Base-by-base conservation (phyloP, 2,797 vertebrate species). In the Acanthopagrus latus region DNA sequence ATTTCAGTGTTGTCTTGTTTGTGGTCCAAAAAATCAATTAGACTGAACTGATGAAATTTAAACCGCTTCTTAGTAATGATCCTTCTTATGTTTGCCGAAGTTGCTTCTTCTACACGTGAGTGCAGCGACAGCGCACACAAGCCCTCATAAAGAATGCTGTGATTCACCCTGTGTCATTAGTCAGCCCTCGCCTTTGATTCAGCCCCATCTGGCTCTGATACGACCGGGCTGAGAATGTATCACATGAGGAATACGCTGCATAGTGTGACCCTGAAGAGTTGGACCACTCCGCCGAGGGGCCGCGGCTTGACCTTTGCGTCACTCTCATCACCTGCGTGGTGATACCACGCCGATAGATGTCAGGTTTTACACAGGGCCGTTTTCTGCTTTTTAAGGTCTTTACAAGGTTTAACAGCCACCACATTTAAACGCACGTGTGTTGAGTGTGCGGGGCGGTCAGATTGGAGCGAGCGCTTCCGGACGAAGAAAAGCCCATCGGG, bases 121-220 rank as follows among this genome's bases (percentile, higher is more conserved):
- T 51, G 51, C 23, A 68, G 41, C 18, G 1, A 50, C 55, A 66
- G 41, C 60, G n/a, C 67, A 69, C 70, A 55, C 48, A 76, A 64
- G 10, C 16, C 23, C 41, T 66, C 68, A 38, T 73, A 83, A 77
- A 78, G 82, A 83, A 76, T 65, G 71, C 16, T 76, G 71, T 93
- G 93, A 94, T 87, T 95, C 93, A 94, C 50, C 38, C 46, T 21
- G 41, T 62, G 57, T 78, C 88, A 79, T 93, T 92, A 94, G 91
- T 92, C 90, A 90, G 57, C 70, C 73, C 64, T 66, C 84, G 77
- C 56, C 63, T 88, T 93, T 92, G 91, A 94, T 93, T 95, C 92
- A 91, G 71, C 66, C 65, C 77, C 88, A 91, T 93, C 87, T 92
- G 91, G 88, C 86, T 79, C 23, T 86, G 81, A 86, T 86, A 80